Percentiles rank a stretch among this genome's conserved stretches.
phyloP scores from a whole-genome alignment of 2,797 vertebrate genomes.

The Macropus fuliginosus region DNA sequence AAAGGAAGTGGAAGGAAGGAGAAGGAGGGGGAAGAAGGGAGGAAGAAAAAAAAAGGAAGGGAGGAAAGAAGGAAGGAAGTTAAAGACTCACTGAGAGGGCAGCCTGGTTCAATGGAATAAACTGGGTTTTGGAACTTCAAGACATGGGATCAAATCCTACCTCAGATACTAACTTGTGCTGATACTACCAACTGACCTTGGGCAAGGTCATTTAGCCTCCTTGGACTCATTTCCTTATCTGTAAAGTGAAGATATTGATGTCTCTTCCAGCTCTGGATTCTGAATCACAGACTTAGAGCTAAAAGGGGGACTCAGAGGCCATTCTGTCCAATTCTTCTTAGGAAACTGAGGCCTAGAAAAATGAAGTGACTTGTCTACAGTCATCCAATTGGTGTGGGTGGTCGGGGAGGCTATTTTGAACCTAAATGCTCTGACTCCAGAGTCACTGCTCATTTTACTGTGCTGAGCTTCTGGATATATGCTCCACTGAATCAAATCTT shows the following conservation, averaged over 20 bases:
- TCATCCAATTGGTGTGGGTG: neutral
- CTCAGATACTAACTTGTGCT: neutral
- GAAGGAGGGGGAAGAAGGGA: accelerated
- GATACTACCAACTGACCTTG: neutral
- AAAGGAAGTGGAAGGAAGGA: neutral
- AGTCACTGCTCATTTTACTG: neutral
- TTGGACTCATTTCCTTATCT: neutral
- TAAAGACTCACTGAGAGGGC: neutral
- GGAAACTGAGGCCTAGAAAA: neutral
- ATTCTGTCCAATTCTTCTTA: neutral
- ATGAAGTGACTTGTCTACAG: neutral
- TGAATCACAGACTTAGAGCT: neutral
- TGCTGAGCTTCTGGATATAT: neutral
- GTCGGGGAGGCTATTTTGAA: neutral
- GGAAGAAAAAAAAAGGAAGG: no score
- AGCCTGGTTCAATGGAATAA: neutral
- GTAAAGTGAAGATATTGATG: neutral
- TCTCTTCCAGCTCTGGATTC: neutral
- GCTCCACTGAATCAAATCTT: neutral
- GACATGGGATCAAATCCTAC: neutral
- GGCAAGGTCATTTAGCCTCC: neutral
- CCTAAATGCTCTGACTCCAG: neutral
- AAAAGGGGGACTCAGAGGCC: neutral
- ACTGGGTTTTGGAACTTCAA: neutral
- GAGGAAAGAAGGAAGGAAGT: neutral